These are phyloP conservation scores for Egretta garzetta DNA, from an alignment of 2,113 vertebrate genomes.

Conservation along the genomic window DNA sequence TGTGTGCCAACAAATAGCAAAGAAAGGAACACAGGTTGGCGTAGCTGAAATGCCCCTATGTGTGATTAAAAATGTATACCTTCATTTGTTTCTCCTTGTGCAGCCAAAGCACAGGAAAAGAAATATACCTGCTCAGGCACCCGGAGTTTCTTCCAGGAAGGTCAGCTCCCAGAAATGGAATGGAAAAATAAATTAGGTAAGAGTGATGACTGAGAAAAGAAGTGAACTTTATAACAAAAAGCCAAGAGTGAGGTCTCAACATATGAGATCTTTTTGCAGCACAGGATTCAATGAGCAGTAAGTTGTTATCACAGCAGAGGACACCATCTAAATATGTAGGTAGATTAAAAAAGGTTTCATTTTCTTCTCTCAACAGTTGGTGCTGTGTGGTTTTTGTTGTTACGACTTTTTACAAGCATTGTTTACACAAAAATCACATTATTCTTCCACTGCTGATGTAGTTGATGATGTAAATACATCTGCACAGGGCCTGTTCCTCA, in stretches of 20 bases:
- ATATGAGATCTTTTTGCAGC: slow-evolving; percentile 1
- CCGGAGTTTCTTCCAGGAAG: slow-evolving; percentile 28
- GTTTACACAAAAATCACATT: background rate
- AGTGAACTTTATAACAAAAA: slow-evolving; percentile 60
- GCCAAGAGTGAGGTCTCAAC: slow-evolving; percentile 34
- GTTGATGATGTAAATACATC: background rate
- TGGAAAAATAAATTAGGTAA: slow-evolving; percentile 26
- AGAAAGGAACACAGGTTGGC: background rate
- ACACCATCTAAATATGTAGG: slow-evolving; percentile 26
- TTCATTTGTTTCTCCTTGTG: slow-evolving; percentile 25
- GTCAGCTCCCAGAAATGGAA: slow-evolving; percentile 37
- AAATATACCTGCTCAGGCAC: background rate
- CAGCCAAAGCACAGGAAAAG: background rate
- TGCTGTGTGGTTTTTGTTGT: background rate
- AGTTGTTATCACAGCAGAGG: slow-evolving; percentile 38
- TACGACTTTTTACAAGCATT: background rate
- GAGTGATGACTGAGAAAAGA: slow-evolving; percentile 41
- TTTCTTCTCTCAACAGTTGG: slow-evolving; percentile 5
- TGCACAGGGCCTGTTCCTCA: background rate
- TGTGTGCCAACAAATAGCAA: background rate
- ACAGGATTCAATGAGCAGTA: slow-evolving; percentile 24
- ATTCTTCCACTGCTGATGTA: background rate
- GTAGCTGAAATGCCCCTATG: background rate
- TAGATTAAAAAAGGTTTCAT: background rate
- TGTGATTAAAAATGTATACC: slow-evolving; percentile 33